Base-by-base conservation (phyloP, 1,140 invertebrate genomes). In the Drosophila miranda region DNA sequence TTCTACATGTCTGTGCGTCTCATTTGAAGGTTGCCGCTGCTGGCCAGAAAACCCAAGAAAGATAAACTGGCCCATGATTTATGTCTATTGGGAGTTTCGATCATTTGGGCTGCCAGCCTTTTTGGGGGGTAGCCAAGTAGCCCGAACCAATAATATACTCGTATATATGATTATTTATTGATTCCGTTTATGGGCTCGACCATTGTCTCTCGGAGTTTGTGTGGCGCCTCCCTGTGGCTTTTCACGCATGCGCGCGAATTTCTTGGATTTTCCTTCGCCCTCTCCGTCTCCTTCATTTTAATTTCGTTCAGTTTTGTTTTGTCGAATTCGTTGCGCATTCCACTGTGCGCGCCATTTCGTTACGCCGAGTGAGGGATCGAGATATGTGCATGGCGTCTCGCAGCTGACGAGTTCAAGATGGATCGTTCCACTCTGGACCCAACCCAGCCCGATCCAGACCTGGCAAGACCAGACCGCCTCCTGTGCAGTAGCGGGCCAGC, bases 21-120 rank as follows among this genome's bases (percentile, higher is more conserved):
- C 70, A 86, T 82, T 87, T 87, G 79, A 83, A 69, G 55, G 62
- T 76, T 75, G 79, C 80, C 78, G 79, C 78, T 51, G 62, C 61
- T 63, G 28, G 45, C 43, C 45, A 60, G 41, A 60, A 63, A 41
- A 50, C 54, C 55, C 43, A 56, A 63, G 50, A 34, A 48, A 55
- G 23, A 13, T 26, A 69, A 75, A 70, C 62, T 68, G 76, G 76
- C 59, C 68, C 82, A 81, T 86, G 82, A 86, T 86, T 87, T 86
- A 87, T 86, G 82, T 81, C 74, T 78, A 76, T 84, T 69, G 67
- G 62, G 76, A 68, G 64, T 41, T 41, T 49, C 64, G 44, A 46
- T 68, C 64, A 23, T 44, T 34, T 43, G 64, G 62, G 6, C 28
- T 28, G 26, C 26, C 26, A 6, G 6, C 26, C 26, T 28, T 28